Base-by-base conservation (phyloP, 2,888 invertebrate species). In the Heteromyza rotundicornis region DNA sequence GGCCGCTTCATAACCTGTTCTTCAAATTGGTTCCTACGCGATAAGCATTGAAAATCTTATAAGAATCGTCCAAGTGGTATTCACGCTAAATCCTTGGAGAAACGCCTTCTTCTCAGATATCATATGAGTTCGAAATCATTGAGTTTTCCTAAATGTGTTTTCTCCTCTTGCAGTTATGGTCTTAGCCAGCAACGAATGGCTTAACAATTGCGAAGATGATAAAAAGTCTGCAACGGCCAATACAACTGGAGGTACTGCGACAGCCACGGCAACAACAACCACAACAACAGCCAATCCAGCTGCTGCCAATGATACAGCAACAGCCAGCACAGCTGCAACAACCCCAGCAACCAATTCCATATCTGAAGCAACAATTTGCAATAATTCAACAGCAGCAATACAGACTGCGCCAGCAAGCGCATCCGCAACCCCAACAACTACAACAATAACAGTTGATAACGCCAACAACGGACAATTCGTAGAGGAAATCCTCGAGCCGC, bases 161-260 rank as follows among this genome's bases (percentile, higher is more conserved):
- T 40, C 3, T 40, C 2, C 2, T 40, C 14, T 40, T 68, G n/a
- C 64, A 80, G 80, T 74, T 74, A 80, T 81, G 80, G 80, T 81
- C 73, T 77, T 81, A 74, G 81, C 79, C 71, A 78, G 76, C 69
- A 81, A 75, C 72, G 81, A 80, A 77, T 78, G 78, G 80, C 73
- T 72, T 63, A 76, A 68, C 54, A 77, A 75, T 68, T 70, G 70
- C 70, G 73, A 72, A 69, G 72, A 75, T 73, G 73, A 68, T 65
- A 69, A 69, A 66, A 75, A 73, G 67, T 62, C 66, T 59, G 59
- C 66, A 44, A 10, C 58, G 17, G 20, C 57, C 16, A 50, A 16
- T 10, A 64, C n/a, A 57, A 59, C 70, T 64, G 57, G 70, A 68
- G 60, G 68, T 57, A 49, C 66, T 64, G 59, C 69, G 63, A 36